Evolutionary conservation across 2,888 invertebrate species (phyloP).

Genomic region (Junonia oenone): DNA sequence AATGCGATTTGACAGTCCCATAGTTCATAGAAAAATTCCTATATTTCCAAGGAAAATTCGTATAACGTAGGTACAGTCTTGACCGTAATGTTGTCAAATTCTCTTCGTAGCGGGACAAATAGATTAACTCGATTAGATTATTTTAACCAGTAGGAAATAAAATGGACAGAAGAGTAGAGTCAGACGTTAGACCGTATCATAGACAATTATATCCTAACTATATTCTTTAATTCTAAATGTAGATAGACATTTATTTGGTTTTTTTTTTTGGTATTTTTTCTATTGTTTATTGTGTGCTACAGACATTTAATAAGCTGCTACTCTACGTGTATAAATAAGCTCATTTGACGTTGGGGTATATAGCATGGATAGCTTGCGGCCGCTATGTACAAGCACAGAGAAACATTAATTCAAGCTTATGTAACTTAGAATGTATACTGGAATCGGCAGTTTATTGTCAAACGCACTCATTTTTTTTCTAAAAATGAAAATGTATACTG

Average conservation of each 20-base stretch:
- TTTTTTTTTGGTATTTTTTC: slow-evolving; percentile 10
- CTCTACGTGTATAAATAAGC: slow-evolving; percentile 9
- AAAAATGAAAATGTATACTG: too few species aligned
- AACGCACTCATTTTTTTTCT: too few species aligned
- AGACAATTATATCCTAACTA: background rate
- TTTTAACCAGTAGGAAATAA: background rate
- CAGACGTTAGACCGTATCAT: background rate
- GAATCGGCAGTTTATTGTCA: background rate
- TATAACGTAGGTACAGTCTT: too few species aligned
- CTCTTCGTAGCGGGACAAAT: background rate
- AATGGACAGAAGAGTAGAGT: background rate
- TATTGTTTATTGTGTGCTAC: slow-evolving; percentile 6
- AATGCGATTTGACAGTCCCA: too few species aligned
- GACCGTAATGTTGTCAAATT: too few species aligned
- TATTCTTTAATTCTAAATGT: background rate
- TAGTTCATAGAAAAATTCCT: too few species aligned
- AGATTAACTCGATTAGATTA: background rate
- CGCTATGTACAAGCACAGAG: background rate
- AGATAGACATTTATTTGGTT: slow-evolving; percentile 12
- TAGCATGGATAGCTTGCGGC: background rate
- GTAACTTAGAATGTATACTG: background rate
- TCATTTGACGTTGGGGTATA: slow-evolving; percentile 1
- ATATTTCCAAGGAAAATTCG: too few species aligned
- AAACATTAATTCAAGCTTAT: background rate
- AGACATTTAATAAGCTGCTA: slow-evolving; percentile 11